A percentile compares a stretch with the other conserved stretches of the same genome.
Conservation (phyloP, 2,888 invertebrate genomes). For the Litoditis marina region DNA sequence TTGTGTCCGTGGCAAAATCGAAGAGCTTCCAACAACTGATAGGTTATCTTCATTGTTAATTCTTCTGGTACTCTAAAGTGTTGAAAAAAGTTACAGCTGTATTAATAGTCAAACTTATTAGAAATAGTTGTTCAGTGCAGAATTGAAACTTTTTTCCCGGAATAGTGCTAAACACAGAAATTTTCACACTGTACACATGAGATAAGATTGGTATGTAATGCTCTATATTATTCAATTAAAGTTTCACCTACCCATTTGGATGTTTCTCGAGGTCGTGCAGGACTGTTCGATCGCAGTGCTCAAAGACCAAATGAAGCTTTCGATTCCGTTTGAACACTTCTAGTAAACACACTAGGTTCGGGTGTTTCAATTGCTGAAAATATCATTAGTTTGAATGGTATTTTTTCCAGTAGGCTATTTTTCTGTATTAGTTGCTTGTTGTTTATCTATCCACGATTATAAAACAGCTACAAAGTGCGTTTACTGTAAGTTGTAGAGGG, state of each 20-base stretch:
- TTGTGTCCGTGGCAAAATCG: slow-evolving; percentile 94
- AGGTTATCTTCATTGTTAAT: slow-evolving; percentile 84
- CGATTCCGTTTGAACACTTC: slow-evolving; percentile 94
- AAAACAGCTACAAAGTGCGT: too few species aligned
- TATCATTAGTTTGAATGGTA: too few species aligned
- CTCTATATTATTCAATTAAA: background rate
- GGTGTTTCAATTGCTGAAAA: slow-evolving; percentile 89
- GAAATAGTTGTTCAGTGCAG: background rate
- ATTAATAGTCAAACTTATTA: too few species aligned
- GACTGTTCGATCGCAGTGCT: slow-evolving; percentile 95
- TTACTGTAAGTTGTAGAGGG: too few species aligned
- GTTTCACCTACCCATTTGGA: slow-evolving; percentile 74
- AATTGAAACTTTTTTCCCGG: too few species aligned
- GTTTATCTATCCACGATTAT: too few species aligned
- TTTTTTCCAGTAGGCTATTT: background rate
- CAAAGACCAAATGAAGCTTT: slow-evolving; percentile 93
- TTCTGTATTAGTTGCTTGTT: too few species aligned
- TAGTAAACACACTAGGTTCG: slow-evolving; percentile 90
- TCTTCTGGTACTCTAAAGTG: slow-evolving; percentile 74
- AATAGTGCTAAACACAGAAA: too few species aligned
- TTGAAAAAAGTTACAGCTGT: too few species aligned
- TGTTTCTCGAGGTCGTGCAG: slow-evolving; percentile 91
- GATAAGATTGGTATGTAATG: too few species aligned
- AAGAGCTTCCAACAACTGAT: slow-evolving; percentile 91
- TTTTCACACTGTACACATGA: too few species aligned